Conservation (phyloP, 2,888 invertebrate genomes). For the Metalampra italica region DNA sequence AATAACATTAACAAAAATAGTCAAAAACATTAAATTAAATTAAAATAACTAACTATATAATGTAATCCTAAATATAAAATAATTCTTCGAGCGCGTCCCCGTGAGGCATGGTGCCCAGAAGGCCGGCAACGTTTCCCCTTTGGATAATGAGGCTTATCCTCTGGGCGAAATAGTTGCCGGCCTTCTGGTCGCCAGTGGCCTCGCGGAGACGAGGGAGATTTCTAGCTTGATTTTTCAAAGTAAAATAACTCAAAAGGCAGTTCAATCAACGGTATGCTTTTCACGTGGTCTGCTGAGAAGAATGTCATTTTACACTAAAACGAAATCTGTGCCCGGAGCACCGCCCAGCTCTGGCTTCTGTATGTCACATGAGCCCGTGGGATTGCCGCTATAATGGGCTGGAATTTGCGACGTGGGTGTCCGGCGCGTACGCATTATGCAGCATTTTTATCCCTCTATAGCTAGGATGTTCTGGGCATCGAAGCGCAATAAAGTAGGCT, state of each 20-base stretch:
- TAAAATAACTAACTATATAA: too few relatives aligned
- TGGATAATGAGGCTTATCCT: too few relatives aligned
- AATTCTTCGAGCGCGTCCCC: too few relatives aligned
- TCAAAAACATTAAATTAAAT: too few relatives aligned
- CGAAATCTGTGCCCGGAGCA: conserved; percentile 45
- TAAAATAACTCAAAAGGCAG: too few relatives aligned
- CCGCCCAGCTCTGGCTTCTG: conserved; percentile 64
- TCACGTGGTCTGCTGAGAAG: conserved; percentile 50
- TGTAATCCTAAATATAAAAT: too few relatives aligned
- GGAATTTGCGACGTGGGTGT: conserved; percentile 72
- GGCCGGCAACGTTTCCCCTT: too few relatives aligned
- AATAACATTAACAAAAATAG: too few relatives aligned
- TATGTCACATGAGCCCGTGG: conserved; percentile 69
- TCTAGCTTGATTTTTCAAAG: neutral
- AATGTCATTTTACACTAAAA: conserved; percentile 52
- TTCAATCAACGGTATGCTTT: conserved; percentile 15
- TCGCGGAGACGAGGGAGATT: too few relatives aligned
- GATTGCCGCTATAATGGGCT: conserved; percentile 57
- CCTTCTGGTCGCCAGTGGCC: too few relatives aligned
- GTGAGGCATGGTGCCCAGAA: too few relatives aligned
- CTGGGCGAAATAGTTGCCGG: too few relatives aligned
- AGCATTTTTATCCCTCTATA: conserved; percentile 51
- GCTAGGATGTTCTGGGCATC: conserved; percentile 44
- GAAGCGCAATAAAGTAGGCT: conserved; percentile 54
- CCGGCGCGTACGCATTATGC: conserved; percentile 55